Base-by-base conservation (phyloP, 2,888 invertebrate genomes). In the Rotaria socialis region DNA sequence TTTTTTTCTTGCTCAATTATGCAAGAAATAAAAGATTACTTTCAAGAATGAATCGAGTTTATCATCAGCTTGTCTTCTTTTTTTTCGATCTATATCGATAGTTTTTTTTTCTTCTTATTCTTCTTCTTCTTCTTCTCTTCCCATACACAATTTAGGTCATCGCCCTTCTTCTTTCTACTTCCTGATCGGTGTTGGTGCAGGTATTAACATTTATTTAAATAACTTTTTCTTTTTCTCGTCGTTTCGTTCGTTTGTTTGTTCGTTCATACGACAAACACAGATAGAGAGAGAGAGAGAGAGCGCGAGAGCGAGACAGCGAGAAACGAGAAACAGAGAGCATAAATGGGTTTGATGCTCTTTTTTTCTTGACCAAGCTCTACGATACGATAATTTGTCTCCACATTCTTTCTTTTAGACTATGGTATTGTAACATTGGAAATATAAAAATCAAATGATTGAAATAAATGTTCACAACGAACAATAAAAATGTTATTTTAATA, bases 191-290 rank as follows among this genome's bases (percentile, higher is more conserved):
- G 43, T 67, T 67, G 67, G 67, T 47, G 80, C 43, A 47, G 80
- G 80, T 80, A 80, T 80, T 80, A 80, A 80, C 80, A 80, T 80
- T 80, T 80, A 80, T 80, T 80, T 80, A 80, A 47, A 80, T 80
- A 80, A 80, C 47, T 80, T 80, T 80, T 80, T 80, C 67, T 80
- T 80, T 47, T 80, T 80, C 47, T 80, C 80, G 80, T 80, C 67
- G 35, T 67, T 67, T 67, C 67, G 67, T 67, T 67, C 67, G 35
- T 67, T 67, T 67, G 67, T 67, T 67, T 67, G 67, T 67, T 67
- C 67, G 67, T 67, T 67, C 67, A 67, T 27, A 67, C 35, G 67
- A 67, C 35, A 35, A 14, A 67, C 67, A 27, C 19, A 41, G 16
- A 80, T 24, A 80, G n/a, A 10, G 3, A 47, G 47, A 47, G 47